Conservation (phyloP, 2,797 vertebrate genomes). For the Phoeniculus purpureus region DNA sequence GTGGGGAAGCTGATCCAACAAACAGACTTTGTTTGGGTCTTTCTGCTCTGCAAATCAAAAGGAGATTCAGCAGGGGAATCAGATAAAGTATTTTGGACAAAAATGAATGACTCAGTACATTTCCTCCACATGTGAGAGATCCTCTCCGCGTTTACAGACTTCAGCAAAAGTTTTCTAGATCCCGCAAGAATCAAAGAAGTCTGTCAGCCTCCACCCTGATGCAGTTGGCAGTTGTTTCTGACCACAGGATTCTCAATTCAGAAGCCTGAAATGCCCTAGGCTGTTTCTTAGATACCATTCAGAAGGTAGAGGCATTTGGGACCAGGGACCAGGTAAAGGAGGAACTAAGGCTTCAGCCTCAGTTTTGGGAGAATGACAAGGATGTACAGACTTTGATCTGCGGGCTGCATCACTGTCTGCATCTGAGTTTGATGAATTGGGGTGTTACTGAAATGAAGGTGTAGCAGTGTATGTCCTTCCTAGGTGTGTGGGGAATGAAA, state of each 20-base stretch:
- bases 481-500: background rate
- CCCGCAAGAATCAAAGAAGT: background rate
- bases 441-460: background rate
- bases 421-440: background rate
- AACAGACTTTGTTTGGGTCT: background rate
- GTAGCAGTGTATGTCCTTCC: background rate
- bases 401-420: background rate
- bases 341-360: background rate
- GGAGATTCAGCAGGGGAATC: background rate
- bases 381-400: background rate
- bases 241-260: background rate
- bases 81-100: background rate
- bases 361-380: background rate
- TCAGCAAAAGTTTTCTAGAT: background rate
- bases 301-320: background rate
- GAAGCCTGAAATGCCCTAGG: background rate
- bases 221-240: background rate
- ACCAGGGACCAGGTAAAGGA: background rate
- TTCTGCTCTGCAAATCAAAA: background rate
- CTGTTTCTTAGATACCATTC: background rate
- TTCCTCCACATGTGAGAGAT: background rate
- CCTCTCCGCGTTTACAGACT: background rate
- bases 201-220: background rate
- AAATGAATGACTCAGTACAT: accelerated
- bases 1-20: background rate